Evolutionary conservation across 2,888 invertebrate species (phyloP).

Genomic region (Ophion ventricosus): DNA sequence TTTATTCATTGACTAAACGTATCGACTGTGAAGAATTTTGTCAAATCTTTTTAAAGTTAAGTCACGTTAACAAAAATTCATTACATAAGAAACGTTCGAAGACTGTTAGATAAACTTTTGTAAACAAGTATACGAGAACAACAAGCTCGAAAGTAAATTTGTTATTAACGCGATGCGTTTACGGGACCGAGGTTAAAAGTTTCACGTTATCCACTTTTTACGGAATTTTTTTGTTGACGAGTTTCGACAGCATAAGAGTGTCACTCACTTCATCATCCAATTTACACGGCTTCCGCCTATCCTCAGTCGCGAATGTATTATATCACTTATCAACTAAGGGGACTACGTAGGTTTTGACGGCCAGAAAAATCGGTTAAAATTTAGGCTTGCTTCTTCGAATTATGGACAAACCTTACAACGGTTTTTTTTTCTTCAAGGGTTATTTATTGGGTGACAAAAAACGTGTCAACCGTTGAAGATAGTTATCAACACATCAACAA

Average conservation of each 20-base stretch:
- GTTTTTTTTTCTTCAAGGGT: neutral
- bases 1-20: slow-evolving; percentile 32
- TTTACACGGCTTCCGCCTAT: slow-evolving; percentile 10
- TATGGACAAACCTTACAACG: neutral
- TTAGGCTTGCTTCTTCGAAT: neutral
- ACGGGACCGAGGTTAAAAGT: slow-evolving; percentile 59
- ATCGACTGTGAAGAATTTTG: slow-evolving; percentile 27
- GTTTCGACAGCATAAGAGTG: slow-evolving; percentile 33
- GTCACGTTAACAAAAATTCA: slow-evolving; percentile 16
- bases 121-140: slow-evolving; percentile 2
- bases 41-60: slow-evolving; percentile 23
- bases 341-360: slow-evolving; percentile 4
- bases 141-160: slow-evolving; percentile 11
- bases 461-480: slow-evolving; percentile 1
- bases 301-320: slow-evolving; percentile 17
- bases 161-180: slow-evolving; percentile 9
- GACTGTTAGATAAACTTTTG: slow-evolving; percentile 47
- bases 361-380: neutral
- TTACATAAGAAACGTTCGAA: slow-evolving; percentile 28
- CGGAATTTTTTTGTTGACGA: slow-evolving; percentile 23
- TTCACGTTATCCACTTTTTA: slow-evolving; percentile 52
- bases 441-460: neutral
- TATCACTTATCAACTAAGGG: slow-evolving; percentile 18
- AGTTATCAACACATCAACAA: neutral
- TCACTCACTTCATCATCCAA: slow-evolving; percentile 14